Evolutionary conservation across 1,140 invertebrate species (phyloP).

Genomic region (Psix sp.): DNA sequence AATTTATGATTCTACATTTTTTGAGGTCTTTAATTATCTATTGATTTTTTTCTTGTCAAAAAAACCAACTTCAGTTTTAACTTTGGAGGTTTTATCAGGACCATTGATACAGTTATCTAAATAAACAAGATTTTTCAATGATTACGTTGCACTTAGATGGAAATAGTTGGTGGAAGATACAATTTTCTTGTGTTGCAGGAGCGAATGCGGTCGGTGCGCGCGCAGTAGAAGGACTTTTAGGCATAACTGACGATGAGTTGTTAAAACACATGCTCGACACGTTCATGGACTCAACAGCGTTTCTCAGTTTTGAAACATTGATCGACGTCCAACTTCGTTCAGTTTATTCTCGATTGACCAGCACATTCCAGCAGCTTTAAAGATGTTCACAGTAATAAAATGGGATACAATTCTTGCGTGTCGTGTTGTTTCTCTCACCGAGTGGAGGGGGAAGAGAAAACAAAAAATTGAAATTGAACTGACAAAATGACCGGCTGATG

Average conservation of each 20-base stretch:
- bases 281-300: neutral
- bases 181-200: constrained; percentile 1
- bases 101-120: neutral
- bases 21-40: too few relatives aligned
- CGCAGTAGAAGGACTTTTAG: too few relatives aligned
- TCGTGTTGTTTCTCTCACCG: too few relatives aligned
- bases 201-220: neutral
- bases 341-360: neutral
- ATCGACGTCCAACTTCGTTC: neutral
- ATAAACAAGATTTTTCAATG: neutral
- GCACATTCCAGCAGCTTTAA: constrained; percentile 1
- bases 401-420: constrained; percentile 11
- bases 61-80: too few relatives aligned
- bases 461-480: too few relatives aligned
- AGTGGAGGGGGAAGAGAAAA: too few relatives aligned
- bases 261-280: too few relatives aligned
- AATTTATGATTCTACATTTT: too few relatives aligned
- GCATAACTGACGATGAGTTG: neutral
- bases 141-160: neutral
- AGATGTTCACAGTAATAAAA: neutral
- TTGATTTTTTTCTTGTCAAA: too few relatives aligned
- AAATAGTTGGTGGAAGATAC: neutral
- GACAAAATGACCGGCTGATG: too few relatives aligned
- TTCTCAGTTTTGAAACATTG: neutral
- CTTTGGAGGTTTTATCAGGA: too few relatives aligned